Base-by-base conservation (phyloP, 2,113 vertebrate species). In the Plectropomus leopardus region DNA sequence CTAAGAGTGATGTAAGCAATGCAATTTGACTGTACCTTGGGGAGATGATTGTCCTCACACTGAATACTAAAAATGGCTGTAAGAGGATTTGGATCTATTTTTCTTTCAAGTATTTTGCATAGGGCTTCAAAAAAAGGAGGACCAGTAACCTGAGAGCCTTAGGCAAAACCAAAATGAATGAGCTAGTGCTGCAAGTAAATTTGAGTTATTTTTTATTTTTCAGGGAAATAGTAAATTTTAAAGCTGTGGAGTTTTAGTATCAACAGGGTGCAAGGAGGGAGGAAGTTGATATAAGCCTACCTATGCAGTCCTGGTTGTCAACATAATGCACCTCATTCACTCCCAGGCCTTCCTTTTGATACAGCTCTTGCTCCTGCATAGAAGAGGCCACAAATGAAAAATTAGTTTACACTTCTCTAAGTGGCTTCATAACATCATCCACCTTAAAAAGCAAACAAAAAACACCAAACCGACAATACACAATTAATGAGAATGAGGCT, bases 251-350 rank as follows among this genome's bases (percentile, higher is more conserved):
- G 9, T 60, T 23, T 50, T 14, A 34, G 24, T 48, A 10, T 57
- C 19, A 57, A 30, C 6, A 21, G 1, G 4, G 26, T 34, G 17
- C 30, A 5, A 16, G 13, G 21, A 67, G 17, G 59, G 19, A 51
- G 59, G 19, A 51, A 40, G 15, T 10, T 64, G 57, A n/a, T 17
- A 23, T 30, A 67, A 21, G 89, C 95, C 76, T 86, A 99, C 98
- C 98, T 93, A 99, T 99, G 67, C 98, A 99, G 87, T 99, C 98
- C 90, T 99, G 98, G 92, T 99, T 99, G 93, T 99, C 98, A 69
- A 99, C 98, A 67, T 99, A 99, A 90, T 96, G 97, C 24, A 99
- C 98, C 95, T 99, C 98, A 90, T 97, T 99, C 73, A 99, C 98
- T 21, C 98, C 98, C 68, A 99, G 93, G 6, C 96, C 98, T 92